Evolutionary conservation across 2,888 invertebrate genomes (phyloP).

Genomic region (Coenonympha glycerion): DNA sequence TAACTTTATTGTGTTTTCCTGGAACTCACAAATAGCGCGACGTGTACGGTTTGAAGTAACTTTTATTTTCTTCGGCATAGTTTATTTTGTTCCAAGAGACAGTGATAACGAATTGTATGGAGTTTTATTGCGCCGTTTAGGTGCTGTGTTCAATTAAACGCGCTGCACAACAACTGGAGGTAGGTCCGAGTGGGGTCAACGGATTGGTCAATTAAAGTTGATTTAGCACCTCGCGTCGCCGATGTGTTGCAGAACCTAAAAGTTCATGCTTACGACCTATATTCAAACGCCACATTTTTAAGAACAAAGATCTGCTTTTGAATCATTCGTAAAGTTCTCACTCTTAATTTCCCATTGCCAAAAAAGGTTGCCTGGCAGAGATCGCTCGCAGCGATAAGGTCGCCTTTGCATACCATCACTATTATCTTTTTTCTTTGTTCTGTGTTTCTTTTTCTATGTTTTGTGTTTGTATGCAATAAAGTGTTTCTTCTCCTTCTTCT

Average conservation of each 20-base stretch:
- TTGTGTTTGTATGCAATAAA: too few relatives aligned
- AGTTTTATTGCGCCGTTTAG: slow-evolving; percentile 41
- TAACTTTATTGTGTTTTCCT: too few relatives aligned
- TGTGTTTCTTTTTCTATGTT: too few relatives aligned
- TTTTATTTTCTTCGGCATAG: slow-evolving; percentile 53
- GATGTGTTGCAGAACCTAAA: slow-evolving; percentile 21
- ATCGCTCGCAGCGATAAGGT: too few relatives aligned
- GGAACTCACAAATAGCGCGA: too few relatives aligned
- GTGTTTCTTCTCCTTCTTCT: too few relatives aligned
- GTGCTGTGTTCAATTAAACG: slow-evolving; percentile 41
- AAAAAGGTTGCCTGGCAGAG: too few relatives aligned
- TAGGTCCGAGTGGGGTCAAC: slow-evolving; percentile 33
- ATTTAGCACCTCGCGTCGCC: slow-evolving; percentile 20
- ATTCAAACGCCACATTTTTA: slow-evolving; percentile 13
- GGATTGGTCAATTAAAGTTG: slow-evolving; percentile 32
- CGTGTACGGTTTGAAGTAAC: slow-evolving; percentile 55
- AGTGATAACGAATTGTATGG: slow-evolving; percentile 42
- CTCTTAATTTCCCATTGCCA: too few relatives aligned
- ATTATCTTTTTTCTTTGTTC: too few relatives aligned
- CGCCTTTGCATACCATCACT: too few relatives aligned
- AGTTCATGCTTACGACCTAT: slow-evolving; percentile 22
- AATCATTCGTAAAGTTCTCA: too few relatives aligned
- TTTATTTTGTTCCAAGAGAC: slow-evolving; percentile 42
- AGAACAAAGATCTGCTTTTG: not conserved
- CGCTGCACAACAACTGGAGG: slow-evolving; percentile 33